Evolutionary conservation across 2,113 vertebrate genomes (phyloP).

Genomic region (Vidua macroura): DNA sequence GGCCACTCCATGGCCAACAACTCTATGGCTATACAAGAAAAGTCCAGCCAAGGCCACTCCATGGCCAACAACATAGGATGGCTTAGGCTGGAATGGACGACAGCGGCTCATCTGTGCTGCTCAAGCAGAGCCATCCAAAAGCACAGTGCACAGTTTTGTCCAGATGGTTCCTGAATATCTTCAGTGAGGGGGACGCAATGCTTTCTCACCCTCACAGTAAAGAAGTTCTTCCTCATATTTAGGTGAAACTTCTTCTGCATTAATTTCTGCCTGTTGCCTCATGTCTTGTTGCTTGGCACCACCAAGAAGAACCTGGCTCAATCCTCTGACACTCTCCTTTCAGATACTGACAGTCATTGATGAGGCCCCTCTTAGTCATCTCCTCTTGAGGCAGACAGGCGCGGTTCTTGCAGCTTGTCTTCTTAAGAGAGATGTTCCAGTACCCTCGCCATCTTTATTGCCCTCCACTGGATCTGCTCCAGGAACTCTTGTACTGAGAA

Average conservation of each 20-base stretch:
- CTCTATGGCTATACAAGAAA: no score
- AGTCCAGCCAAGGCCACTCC: no score
- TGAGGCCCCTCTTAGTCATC: background rate
- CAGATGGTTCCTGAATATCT: background rate
- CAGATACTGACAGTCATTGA: background rate
- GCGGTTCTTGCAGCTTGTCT: accelerated
- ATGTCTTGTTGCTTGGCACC: background rate
- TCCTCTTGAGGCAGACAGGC: background rate
- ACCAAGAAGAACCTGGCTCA: background rate
- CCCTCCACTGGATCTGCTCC: background rate
- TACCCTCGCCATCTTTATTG: background rate
- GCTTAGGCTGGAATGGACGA: background rate
- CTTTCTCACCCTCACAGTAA: no score
- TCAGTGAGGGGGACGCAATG: no score
- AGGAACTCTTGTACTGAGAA: background rate
- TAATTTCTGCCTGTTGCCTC: background rate
- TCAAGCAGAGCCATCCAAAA: background rate
- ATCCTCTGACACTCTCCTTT: background rate
- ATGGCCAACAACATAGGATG: background rate
- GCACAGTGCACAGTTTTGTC: background rate
- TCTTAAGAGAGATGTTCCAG: background rate
- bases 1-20: background rate
- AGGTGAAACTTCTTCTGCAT: background rate
- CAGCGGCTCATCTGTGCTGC: background rate
- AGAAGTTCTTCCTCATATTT: background rate